Evolutionary conservation across 2,113 vertebrate genomes (phyloP), one percentile per base, ranked within the genome.

Genomic region (Lophotis ruficrista): DNA sequence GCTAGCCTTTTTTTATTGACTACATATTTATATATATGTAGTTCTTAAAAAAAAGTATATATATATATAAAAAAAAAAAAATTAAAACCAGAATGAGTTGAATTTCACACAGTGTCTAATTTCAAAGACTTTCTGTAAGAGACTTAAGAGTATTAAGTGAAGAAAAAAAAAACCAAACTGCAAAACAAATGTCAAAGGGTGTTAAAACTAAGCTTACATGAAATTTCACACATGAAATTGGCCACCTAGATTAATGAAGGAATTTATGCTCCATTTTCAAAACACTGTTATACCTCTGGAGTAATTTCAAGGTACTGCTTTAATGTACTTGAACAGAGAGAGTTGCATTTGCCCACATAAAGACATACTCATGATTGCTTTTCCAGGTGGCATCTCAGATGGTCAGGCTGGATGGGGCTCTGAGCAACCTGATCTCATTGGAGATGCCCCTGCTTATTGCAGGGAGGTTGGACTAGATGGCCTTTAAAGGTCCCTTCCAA

Each of bases 91-190:
- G 35, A 78, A 87, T 4, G 35, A 6, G 9, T 61, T 61, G 54
- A 79, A 79, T 93, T 86, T 94, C 78, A 69, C 45, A 60, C 31
- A 69, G 57, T 5, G 1, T 94, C 70, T 76, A 12, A 76, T 96
- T 96, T 96, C 95, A 95, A 96, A 93, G 66, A 57, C 53, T 88
- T 76, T 87, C 66, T 76, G 9, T 66, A 31, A 79, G 37, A 87
- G 58, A 54, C 30, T 70, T 82, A 56, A 83, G 62, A 73, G 56
- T 27, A 28, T 89, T 83, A 76, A 85, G 6, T 53, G 31, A 83
- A 84, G 27, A 43, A 47, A 61, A 87, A 87, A 84, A 56, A 27
- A 8, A 45, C 18, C 66, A 89, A 87, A 88, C 51, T 75, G 83
- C 56, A 82, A 94, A 93, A 79, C 43, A 75, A 82, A 48, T 64